A percentile compares a stretch with the other conserved stretches of the same genome.
These are phyloP conservation scores for Itoplectis maculator DNA, from an alignment of 2,888 invertebrate genomes.

Conservation along the genomic window DNA sequence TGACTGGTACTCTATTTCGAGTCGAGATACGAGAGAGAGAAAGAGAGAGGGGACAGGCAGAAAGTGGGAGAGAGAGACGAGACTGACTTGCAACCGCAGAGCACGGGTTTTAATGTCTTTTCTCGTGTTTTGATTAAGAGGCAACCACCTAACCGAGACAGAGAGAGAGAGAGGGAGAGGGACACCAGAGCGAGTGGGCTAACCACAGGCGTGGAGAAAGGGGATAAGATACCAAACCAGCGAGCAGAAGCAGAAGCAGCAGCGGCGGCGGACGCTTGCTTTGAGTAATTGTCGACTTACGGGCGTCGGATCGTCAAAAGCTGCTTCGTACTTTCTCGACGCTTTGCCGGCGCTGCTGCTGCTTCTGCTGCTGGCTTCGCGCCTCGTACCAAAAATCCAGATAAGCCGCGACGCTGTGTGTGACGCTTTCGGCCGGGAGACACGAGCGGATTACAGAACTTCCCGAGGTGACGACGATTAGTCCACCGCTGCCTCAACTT, in stretches of 20 bases:
- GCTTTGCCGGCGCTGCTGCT: conserved; percentile 46
- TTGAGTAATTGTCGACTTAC: conserved; percentile 83
- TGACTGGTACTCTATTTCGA: conserved; percentile 81
- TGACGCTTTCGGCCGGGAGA: conserved; percentile 22
- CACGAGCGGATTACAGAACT: conserved; percentile 57
- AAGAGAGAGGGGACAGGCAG: conserved; percentile 25
- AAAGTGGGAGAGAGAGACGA: conserved; percentile 19
- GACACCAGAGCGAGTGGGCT: conserved; percentile 44
- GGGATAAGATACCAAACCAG: conserved; percentile 46
- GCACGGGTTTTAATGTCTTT: conserved; percentile 82
- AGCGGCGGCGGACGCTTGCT: conserved; percentile 68
- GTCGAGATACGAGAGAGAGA: conserved; percentile 77
- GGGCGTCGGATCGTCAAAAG: conserved; percentile 77
- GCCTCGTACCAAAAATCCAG: conserved; percentile 71
- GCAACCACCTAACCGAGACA: conserved; percentile 73
- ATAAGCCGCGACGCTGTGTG: conserved; percentile 65
- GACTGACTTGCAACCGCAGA: conserved; percentile 55
- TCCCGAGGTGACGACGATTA: conserved; percentile 63
- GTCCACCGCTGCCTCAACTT: conserved; percentile 42
- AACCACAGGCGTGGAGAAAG: conserved; percentile 33
- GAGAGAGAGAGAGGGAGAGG: conserved; percentile 36
- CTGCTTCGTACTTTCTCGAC: conserved; percentile 64
- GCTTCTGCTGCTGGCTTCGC: conserved; percentile 33
- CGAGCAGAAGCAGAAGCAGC: too few relatives aligned
- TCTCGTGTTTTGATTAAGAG: conserved; percentile 83